A percentile compares a stretch with the other conserved stretches of the same genome.
Conservation (phyloP, 2,113 vertebrate species). For the Aspidoscelis tigris region DNA sequence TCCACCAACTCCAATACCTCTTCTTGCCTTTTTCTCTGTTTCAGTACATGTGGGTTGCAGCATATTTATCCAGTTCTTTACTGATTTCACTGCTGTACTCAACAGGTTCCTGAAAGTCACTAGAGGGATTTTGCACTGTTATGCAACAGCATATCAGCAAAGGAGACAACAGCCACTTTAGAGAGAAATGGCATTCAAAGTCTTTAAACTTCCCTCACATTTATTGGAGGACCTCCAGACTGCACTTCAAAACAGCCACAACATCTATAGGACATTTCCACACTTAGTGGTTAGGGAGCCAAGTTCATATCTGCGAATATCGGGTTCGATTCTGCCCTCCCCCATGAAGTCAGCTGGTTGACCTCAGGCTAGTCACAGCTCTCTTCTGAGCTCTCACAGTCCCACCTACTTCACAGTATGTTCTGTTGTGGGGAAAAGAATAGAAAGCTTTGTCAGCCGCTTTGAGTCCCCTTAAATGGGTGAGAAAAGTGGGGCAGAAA, state of each 20-base stretch:
- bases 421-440: no score
- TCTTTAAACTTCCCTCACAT: constrained; percentile 63
- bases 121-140: constrained; percentile 49
- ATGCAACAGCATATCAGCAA: constrained; percentile 65
- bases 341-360: no score
- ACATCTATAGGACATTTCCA: constrained; percentile 31
- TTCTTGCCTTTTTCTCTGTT: background rate
- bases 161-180: constrained; percentile 58
- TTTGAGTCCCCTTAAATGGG: no score
- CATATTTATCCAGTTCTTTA: background rate
- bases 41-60: no score
- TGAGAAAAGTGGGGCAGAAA: no score
- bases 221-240: constrained; percentile 65
- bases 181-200: constrained; percentile 56
- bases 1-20: background rate
- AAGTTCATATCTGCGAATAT: no score
- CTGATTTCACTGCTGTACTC: constrained; percentile 40
- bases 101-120: constrained; percentile 60
- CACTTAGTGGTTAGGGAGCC: no score
- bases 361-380: no score
- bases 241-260: constrained; percentile 37
- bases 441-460: no score
- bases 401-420: no score
- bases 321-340: no score
- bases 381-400: no score